Evolutionary conservation across 2,888 invertebrate genomes (phyloP), one percentile per base, ranked within the genome.

Genomic region (Bellardia bayeri): DNA sequence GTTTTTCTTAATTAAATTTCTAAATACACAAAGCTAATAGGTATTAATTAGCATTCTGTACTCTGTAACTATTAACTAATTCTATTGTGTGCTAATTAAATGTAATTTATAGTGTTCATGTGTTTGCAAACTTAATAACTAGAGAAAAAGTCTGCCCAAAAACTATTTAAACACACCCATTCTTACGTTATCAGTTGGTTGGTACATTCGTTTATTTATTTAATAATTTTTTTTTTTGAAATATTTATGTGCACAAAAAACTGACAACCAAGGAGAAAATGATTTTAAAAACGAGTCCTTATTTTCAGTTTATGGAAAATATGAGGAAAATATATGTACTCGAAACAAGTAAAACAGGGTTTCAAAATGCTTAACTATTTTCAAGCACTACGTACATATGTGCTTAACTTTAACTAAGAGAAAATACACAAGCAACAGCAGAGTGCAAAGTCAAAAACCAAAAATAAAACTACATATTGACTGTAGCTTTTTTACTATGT

Each of bases 271-370:
- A 56, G 16, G 33, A 58, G 66, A 74, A 74, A 74, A 74, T 14
- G 74, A 74, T 64, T 74, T 71, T 23, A 61, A 40, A 63, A 71
- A 51, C 54, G 81, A 16, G 56, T 66, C n/a, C 30, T 58, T 45
- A 64, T 72, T 72, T 49, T 68, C 66, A 56, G 16, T 72, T 72
- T 49, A 74, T 74, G 66, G 33, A 61, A 69, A 56, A 78, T 23
- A n/a, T 30, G 3, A 3, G 61, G 23, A 23, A 81, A 45, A 42
- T 58, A 49, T 13, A n/a, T n/a, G n/a, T n/a, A 63, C 33, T 63
- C 6, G 6, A 49, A 63, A 1, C 49, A 74, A 58, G 45, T 74
- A 30, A 69, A 23, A 0, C 23, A 23, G 23, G 23, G 23, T 23
- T 23, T 1, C 0, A 23, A 23, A 23, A 23, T 23, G 23, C 23